Evolutionary conservation across 2,113 vertebrate species (phyloP).

Genomic region (Carettochelys insculpta): DNA sequence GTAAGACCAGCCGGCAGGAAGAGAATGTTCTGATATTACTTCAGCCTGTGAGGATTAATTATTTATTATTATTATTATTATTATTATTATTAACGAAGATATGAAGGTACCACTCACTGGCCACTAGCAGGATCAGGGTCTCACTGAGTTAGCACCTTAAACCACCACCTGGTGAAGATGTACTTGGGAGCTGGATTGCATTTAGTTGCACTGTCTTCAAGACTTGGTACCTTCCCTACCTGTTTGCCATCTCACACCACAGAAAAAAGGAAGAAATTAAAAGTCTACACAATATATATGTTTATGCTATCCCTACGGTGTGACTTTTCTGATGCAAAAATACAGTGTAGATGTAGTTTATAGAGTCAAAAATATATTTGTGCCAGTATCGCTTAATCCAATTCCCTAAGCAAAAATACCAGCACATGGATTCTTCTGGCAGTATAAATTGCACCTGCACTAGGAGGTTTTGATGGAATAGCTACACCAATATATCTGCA

Average conservation of each 20-base stretch:
- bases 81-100: too few relatives aligned
- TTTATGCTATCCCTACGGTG: background rate
- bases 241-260: background rate
- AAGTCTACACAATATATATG: background rate
- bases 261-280: background rate
- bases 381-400: background rate
- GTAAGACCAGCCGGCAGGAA: too few relatives aligned
- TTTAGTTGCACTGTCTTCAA: background rate
- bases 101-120: too few relatives aligned
- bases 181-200: background rate
- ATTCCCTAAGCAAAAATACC: background rate
- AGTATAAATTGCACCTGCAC: background rate
- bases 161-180: background rate
- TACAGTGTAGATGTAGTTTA: too few relatives aligned
- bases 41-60: too few relatives aligned
- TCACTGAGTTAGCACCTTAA: too few relatives aligned
- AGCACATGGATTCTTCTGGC: background rate
- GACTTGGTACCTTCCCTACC: background rate
- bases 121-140: too few relatives aligned
- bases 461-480: background rate
- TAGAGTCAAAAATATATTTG: background rate
- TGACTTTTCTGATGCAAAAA: background rate
- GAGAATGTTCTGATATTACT: too few relatives aligned
- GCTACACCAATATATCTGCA: background rate
- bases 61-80: too few relatives aligned